phyloP scores from a whole-genome alignment of 2,797 vertebrate species.

The Eidolon dupreanum region DNA sequence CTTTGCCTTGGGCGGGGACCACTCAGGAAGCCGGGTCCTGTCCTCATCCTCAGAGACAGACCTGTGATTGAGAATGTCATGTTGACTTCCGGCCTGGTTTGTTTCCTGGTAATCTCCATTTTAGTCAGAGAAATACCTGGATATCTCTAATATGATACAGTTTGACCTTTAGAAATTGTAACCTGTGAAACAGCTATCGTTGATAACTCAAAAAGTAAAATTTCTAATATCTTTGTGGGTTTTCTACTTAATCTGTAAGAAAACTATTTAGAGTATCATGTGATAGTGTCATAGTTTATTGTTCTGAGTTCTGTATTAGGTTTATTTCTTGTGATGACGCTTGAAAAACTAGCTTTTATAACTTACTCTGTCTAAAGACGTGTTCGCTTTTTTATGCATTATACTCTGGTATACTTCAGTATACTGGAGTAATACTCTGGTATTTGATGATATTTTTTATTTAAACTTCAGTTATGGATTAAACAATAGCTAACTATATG shows the following conservation, averaged over 20 bases:
- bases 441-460: neutral
- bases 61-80: neutral
- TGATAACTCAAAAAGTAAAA: constrained; percentile 44
- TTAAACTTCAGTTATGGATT: neutral
- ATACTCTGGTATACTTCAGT: neutral
- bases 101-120: neutral
- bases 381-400: neutral
- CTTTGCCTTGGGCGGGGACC: neutral
- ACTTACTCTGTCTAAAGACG: neutral
- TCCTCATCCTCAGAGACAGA: neutral
- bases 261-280: neutral
- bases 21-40: neutral
- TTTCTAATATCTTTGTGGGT: neutral
- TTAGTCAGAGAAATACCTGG: neutral
- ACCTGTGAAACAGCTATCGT: neutral
- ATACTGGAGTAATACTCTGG: neutral
- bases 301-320: neutral
- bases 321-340: neutral
- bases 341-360: neutral
- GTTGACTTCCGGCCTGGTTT: neutral
- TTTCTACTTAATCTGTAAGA: neutral
- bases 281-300: neutral
- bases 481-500: neutral
- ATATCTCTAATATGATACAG: neutral
- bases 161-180: constrained; percentile 30